phyloP scores from a whole-genome alignment of 2,888 invertebrate genomes.

The Monoplex corrugatus region DNA sequence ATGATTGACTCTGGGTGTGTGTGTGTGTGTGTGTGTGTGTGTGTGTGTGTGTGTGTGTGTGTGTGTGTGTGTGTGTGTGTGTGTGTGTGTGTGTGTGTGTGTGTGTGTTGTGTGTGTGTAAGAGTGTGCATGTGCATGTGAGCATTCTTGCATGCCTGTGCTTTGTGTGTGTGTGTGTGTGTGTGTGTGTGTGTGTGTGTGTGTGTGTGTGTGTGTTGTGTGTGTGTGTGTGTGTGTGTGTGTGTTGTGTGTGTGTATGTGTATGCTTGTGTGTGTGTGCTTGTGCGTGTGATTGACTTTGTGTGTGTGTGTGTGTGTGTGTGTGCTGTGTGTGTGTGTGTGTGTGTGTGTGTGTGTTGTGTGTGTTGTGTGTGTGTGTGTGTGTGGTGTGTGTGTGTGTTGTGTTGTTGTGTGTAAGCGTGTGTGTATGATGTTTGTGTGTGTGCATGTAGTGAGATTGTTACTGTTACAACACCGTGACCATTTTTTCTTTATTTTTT shows the following conservation, averaged over 20 bases:
- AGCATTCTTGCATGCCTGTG: too few species aligned
- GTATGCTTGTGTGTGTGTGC: neutral
- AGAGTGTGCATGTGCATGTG: neutral
- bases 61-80: neutral
- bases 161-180: neutral
- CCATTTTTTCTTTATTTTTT: too few species aligned
- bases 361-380: slow-evolving; percentile 17
- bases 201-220: slow-evolving; percentile 4
- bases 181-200: neutral
- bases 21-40: neutral
- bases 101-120: too few species aligned
- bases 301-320: neutral
- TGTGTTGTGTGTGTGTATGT: neutral
- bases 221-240: neutral
- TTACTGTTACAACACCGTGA: too few species aligned
- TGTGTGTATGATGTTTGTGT: slow-evolving; percentile 10
- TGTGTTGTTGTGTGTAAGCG: neutral
- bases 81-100: neutral
- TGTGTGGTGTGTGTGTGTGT: neutral
- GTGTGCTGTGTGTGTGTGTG: neutral
- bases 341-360: neutral
- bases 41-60: neutral
- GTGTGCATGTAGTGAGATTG: neutral
- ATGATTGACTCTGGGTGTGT: neutral
- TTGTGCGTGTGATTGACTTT: too few species aligned